These are phyloP conservation scores for Actinopyga echinites DNA, from an alignment of 53 echinoderm and acorn worm genomes.

Conservation along the genomic window DNA sequence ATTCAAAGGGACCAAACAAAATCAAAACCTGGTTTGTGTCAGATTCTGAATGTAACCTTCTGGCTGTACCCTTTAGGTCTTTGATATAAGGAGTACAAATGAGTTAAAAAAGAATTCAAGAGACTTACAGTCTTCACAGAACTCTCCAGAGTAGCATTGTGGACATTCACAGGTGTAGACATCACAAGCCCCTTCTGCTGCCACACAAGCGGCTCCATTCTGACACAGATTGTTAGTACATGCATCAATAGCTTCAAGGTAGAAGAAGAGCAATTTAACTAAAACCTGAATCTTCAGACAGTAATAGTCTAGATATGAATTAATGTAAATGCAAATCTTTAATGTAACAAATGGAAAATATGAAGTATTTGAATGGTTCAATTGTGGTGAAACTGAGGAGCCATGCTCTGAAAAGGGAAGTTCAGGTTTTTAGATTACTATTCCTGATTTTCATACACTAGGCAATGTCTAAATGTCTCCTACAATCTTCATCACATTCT, in stretches of 20 bases:
- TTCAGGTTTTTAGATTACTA: not conserved
- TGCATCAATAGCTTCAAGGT: slow-evolving; percentile 35
- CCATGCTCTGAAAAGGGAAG: no score
- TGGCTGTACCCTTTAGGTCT: no score
- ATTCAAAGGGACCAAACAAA: no score
- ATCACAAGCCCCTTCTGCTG: slow-evolving; percentile 53
- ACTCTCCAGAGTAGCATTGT: slow-evolving; percentile 73
- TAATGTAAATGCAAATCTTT: no score
- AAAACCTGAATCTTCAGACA: no score
- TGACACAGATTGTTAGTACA: slow-evolving; percentile 60
- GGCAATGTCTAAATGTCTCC: not conserved
- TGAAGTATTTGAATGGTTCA: no score
- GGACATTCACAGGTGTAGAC: slow-evolving; percentile 80
- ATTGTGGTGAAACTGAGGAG: no score
- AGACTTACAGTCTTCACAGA: slow-evolving; percentile 80
- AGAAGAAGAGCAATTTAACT: not conserved
- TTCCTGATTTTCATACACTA: not conserved
- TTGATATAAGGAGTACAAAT: not conserved
- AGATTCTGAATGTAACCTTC: no score
- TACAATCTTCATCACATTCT: no score
- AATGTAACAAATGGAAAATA: no score
- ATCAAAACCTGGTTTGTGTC: no score
- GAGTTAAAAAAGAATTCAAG: not conserved
- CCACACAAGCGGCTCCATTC: slow-evolving; percentile 62
- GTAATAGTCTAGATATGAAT: no score